These are phyloP conservation scores for Onchidella celtica DNA, from an alignment of 2,888 invertebrate species.

Conservation along the genomic window DNA sequence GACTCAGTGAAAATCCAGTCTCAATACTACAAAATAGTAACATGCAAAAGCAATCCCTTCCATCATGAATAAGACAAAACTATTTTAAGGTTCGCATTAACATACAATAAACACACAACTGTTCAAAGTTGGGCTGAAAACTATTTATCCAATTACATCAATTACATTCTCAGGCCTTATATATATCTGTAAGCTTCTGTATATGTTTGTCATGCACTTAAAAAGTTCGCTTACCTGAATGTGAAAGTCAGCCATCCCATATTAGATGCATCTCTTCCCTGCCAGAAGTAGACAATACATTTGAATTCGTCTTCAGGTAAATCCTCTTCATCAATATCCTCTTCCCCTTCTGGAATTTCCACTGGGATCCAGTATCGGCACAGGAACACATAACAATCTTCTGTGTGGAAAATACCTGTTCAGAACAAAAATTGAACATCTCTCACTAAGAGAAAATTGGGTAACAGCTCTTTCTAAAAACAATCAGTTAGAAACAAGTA, in stretches of 20 bases:
- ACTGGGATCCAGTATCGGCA: conserved; percentile 95
- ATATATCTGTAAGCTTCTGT: no score
- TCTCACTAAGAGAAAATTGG: background rate
- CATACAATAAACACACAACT: no score
- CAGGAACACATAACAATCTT: conserved; percentile 98
- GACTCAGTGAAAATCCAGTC: no score
- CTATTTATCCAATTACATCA: no score
- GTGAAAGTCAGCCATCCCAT: conserved; percentile 99
- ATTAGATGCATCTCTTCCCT: conserved; percentile 95
- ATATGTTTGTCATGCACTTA: no score
- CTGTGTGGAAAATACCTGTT: conserved; percentile 91
- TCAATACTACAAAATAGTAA: no score
- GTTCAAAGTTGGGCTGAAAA: no score
- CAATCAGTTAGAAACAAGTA: no score
- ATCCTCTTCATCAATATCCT: conserved; percentile 82
- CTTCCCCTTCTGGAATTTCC: conserved; percentile 78
- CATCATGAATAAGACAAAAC: no score
- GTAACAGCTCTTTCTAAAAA: background rate
- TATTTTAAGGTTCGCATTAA: no score
- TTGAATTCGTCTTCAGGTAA: conserved; percentile 87
- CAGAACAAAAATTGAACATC: background rate
- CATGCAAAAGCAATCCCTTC: no score
- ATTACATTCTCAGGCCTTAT: no score
- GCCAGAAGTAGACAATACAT: conserved; percentile 99
- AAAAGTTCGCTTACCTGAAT: conserved; percentile 88